phyloP scores from a whole-genome alignment of 2,888 invertebrate genomes.

The Cheilosia soror region DNA sequence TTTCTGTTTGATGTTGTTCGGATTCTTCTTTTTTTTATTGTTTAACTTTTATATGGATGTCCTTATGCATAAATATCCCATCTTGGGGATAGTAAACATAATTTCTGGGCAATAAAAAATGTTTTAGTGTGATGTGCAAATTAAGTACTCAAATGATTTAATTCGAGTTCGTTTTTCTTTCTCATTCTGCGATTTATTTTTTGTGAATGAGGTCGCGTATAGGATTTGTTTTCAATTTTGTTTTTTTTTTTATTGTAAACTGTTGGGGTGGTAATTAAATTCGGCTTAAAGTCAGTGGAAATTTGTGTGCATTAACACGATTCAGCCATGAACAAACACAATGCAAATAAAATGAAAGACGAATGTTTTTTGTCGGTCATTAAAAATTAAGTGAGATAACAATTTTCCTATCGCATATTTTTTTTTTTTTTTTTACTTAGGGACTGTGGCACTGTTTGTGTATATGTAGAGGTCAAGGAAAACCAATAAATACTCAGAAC shows the following conservation, averaged over 20 bases:
- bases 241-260: neutral
- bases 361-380: too few relatives aligned
- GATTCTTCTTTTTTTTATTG: conserved; percentile 9
- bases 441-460: too few relatives aligned
- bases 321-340: too few relatives aligned
- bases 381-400: too few relatives aligned
- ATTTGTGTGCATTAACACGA: too few relatives aligned
- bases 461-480: too few relatives aligned
- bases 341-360: too few relatives aligned
- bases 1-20: conserved; percentile 24
- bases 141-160: conserved; percentile 61
- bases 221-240: neutral
- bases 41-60: conserved; percentile 60
- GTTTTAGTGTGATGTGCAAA: conserved; percentile 52
- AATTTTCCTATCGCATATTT: too few relatives aligned
- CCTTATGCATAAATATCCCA: conserved; percentile 65
- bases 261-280: too few relatives aligned
- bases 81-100: conserved; percentile 47
- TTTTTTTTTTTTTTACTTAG: too few relatives aligned
- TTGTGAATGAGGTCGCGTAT: neutral
- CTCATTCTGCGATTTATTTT: neutral
- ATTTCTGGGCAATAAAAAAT: conserved; percentile 52
- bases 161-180: conserved; percentile 45
- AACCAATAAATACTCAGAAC: too few relatives aligned
- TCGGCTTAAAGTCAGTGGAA: too few relatives aligned